Percentiles rank a stretch among this genome's conserved stretches.
Conservation (phyloP, 2,113 vertebrate genomes). For the Oreamnos americanus region DNA sequence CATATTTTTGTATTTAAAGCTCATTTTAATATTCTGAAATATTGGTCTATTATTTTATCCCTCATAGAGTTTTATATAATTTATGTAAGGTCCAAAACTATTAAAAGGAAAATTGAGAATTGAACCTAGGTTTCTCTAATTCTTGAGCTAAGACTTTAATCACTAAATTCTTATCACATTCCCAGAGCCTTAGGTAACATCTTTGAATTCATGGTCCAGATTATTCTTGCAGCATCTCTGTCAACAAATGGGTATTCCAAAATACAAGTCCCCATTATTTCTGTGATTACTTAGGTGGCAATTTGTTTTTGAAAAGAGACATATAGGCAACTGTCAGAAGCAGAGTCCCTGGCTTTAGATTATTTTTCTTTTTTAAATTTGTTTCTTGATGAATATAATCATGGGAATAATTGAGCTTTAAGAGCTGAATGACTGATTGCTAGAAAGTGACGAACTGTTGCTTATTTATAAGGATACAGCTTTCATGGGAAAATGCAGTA, state of each 20-base stretch:
- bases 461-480: slow-evolving; percentile 42
- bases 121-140: background rate
- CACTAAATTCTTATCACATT: background rate
- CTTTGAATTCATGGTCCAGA: background rate
- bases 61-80: background rate
- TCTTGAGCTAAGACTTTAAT: background rate
- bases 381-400: slow-evolving; percentile 24
- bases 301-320: background rate
- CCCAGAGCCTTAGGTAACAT: background rate
- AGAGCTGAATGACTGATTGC: slow-evolving; percentile 32
- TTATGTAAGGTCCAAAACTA: background rate
- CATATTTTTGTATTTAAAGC: background rate
- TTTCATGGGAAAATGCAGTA: background rate
- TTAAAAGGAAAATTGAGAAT: slow-evolving; percentile 11
- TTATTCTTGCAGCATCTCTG: background rate
- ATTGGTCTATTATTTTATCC: background rate
- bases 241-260: background rate
- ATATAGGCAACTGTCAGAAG: background rate
- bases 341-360: background rate
- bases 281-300: background rate
- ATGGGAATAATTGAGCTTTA: slow-evolving; percentile 36
- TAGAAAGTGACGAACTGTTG: background rate
- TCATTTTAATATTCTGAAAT: background rate
- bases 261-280: background rate
- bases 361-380: background rate